Base-by-base conservation (phyloP, 2,113 vertebrate genomes). In the Ctenodactylus gundi region DNA sequence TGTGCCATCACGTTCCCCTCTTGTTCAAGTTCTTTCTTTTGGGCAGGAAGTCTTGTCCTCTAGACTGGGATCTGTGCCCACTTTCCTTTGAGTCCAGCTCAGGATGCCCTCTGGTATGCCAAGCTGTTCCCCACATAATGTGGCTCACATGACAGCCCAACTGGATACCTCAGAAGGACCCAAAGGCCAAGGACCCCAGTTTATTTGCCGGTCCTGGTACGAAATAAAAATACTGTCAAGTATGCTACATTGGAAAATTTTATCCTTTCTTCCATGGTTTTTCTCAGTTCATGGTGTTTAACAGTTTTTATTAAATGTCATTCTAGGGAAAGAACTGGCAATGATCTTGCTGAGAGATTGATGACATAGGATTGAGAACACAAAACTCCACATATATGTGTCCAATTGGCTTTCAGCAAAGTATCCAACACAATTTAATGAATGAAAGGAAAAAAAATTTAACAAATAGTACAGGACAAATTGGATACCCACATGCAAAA, bases 251-350 rank as follows among this genome's bases (percentile, higher is more conserved):
- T 64, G 67, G 15, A 51, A 91, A 93, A 3, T 8, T 58, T 75
- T 57, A 65, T 4, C 70, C 21, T 84, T 85, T 68, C 51, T 67
- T 55, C 4, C 18, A 44, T 34, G 15, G 29, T 53, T 36, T 85
- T 87, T 72, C 53, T 90, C 4, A 9, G 53, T 36, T 85, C 55
- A 8, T 77, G 62, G 62, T 39, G 21, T 51, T 68, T 65, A 15
- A 65, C n/a, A n/a, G 31, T 11, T 62, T 62, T 29, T 29, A 84
- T 67, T 80, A 84, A 68, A 90, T 80, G 10, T 60, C 31, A 85
- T 76, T 88, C 76, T 77, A 88, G 73, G 57, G 65, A 93, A 92
- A 83, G 57, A 76, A 85, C 36, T 58, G 75, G 62, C 51, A 80
- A 18, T 58, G 15, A 5, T 46, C 12, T 67, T 55, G 14, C 65